Percentiles rank a stretch among this genome's conserved stretches.
Evolutionary conservation across 2,113 vertebrate species (phyloP).

Genomic region (Rana temporaria): DNA sequence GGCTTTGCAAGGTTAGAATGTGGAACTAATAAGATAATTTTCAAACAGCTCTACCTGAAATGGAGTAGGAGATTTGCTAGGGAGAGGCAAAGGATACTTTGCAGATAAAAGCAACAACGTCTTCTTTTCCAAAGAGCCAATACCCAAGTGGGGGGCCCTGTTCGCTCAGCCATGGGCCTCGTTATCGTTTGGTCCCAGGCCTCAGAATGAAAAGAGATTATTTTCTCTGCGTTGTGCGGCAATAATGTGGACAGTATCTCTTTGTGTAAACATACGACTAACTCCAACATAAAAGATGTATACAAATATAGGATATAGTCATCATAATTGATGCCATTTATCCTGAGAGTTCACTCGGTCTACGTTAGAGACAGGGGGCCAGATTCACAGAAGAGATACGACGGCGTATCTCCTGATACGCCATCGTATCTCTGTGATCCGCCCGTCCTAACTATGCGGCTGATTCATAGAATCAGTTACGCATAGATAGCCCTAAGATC

Average conservation of each 20-base stretch:
- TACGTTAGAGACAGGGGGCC: too few relatives aligned
- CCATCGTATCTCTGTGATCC: too few relatives aligned
- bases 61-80: slow-evolving; percentile 74
- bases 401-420: too few relatives aligned
- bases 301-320: too few relatives aligned
- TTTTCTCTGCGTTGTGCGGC: background rate
- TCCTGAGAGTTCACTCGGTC: too few relatives aligned
- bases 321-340: too few relatives aligned
- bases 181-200: slow-evolving; percentile 18
- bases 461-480: too few relatives aligned
- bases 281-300: too few relatives aligned
- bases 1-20: slow-evolving; percentile 69
- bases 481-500: too few relatives aligned
- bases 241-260: background rate
- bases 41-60: slow-evolving; percentile 72
- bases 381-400: too few relatives aligned
- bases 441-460: too few relatives aligned
- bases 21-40: slow-evolving; percentile 74
- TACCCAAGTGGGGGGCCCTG: slow-evolving; percentile 60
- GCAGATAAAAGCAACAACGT: slow-evolving; percentile 69
- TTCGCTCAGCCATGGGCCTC: slow-evolving; percentile 17
- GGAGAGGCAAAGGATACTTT: slow-evolving; percentile 68
- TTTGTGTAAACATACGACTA: background rate
- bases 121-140: slow-evolving; percentile 68
- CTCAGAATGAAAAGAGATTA: slow-evolving; percentile 17